Evolutionary conservation across 2,888 invertebrate species (phyloP).

Genomic region (Aporophyla nigra): DNA sequence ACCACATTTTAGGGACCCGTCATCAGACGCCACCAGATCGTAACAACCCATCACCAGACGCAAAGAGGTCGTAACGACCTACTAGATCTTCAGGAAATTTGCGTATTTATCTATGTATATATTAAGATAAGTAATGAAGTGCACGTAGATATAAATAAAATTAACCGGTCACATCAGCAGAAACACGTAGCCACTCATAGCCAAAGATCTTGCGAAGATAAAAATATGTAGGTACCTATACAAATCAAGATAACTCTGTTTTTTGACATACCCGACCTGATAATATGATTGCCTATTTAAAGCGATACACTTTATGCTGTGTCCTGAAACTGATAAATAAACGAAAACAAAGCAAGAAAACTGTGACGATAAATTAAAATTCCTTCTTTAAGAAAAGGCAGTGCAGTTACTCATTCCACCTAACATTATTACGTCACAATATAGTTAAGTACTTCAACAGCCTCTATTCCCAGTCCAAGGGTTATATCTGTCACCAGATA

Average conservation of each 20-base stretch:
- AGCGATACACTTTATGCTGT: neutral
- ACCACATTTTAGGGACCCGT: too few relatives aligned
- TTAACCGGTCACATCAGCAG: too few relatives aligned
- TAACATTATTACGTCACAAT: conserved; percentile 6
- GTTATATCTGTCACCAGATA: conserved; percentile 24
- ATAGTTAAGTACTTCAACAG: conserved; percentile 2
- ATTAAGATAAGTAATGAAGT: neutral
- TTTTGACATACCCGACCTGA: neutral
- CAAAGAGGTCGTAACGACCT: too few relatives aligned
- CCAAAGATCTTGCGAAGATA: neutral
- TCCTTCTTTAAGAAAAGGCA: neutral
- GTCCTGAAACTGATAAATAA: neutral
- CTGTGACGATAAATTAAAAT: neutral
- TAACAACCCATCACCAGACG: too few relatives aligned
- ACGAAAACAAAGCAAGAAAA: neutral
- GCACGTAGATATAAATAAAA: neutral
- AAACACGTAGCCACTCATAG: neutral
- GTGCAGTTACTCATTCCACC: neutral
- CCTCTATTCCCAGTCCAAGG: neutral
- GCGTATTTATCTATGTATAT: too few relatives aligned
- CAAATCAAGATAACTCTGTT: neutral
- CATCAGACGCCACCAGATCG: too few relatives aligned
- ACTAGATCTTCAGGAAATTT: too few relatives aligned
- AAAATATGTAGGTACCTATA: neutral
- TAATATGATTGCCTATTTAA: neutral